Evolutionary conservation across 2,797 vertebrate genomes (phyloP), one percentile per base, ranked within the genome.

Genomic region (Anguilla megastoma): DNA sequence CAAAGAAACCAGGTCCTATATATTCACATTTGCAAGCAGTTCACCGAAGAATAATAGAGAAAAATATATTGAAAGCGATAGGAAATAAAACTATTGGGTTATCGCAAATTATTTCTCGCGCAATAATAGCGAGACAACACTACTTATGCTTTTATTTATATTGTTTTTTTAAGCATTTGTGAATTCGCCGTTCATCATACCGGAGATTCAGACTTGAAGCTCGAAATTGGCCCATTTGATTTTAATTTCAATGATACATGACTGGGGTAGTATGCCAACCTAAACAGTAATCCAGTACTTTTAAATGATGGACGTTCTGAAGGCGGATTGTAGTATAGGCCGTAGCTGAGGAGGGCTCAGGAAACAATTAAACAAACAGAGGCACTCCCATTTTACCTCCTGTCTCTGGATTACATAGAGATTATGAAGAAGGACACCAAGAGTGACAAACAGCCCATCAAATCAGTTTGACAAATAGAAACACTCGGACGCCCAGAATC

Each of bases 371-470:
- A 95, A 94, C 90, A 93, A 95, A 92, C 93, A 95, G 93, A 93
- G 93, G 94, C 92, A 94, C 93, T 95, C 94, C 92, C 92, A 94
- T 94, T 95, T 95, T 92, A 94, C 92, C 93, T 91, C 87, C 84
- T 83, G 91, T 93, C 96, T 95, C 96, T 97, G 95, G 94, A 93
- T 95, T 96, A 89, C 94, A 94, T 94, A 95, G 93, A 90, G 91
- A 91, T 96, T 96, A 96, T 95, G 94, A 95, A 95, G 90, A 95
- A 92, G 95, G 96, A 96, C 95, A 96, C 93, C 93, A 93, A 94
- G 95, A 95, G 94, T 92, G 94, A 95, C 93, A 92, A 91, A 82
- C 89, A 93, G 86, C 86, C 92, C 92, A 87, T 54, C 54, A 45
- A 36, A 56, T 48, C 76, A 24, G 33, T 90, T 90, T 89, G 86